A percentile compares a stretch with the other conserved stretches of the same genome.
Conservation (phyloP, 2,113 vertebrate species). For the Mystacornis crossleyi region DNA sequence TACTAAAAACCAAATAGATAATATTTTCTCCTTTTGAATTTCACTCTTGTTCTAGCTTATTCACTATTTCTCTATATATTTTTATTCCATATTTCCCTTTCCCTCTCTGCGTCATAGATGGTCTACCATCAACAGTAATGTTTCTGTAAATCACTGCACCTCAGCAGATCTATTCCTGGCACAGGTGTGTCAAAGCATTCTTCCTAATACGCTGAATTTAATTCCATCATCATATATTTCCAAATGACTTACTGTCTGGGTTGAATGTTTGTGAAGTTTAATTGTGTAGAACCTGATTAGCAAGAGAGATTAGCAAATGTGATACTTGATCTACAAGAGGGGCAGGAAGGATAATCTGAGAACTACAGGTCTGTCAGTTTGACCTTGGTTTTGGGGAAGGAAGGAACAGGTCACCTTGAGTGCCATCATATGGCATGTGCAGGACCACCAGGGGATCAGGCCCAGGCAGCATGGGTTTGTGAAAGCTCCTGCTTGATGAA, state of each 20-base stretch:
- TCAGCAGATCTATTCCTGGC: neutral
- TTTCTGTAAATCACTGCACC: neutral
- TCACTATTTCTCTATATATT: neutral
- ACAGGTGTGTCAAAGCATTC: neutral
- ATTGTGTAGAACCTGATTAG: neutral
- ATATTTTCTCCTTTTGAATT: neutral
- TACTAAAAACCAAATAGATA: neutral
- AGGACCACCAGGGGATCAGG: neutral
- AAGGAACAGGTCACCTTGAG: neutral
- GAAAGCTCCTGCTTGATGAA: neutral
- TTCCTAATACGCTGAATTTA: neutral
- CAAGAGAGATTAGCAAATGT: neutral
- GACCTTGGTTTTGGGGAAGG: rapidly evolving
- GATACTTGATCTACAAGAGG: neutral
- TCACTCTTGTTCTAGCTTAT: neutral
- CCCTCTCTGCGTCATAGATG: neutral
- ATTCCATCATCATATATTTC: neutral
- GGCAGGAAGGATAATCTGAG: neutral
- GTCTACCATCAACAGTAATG: neutral
- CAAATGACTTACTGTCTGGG: neutral
- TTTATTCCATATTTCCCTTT: neutral
- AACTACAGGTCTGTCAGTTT: neutral
- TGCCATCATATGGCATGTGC: rapidly evolving
- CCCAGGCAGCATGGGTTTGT: neutral
- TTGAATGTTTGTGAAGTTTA: neutral